phyloP scores from a whole-genome alignment of 2,888 invertebrate species.

The Synanthedon tipuliformis region DNA sequence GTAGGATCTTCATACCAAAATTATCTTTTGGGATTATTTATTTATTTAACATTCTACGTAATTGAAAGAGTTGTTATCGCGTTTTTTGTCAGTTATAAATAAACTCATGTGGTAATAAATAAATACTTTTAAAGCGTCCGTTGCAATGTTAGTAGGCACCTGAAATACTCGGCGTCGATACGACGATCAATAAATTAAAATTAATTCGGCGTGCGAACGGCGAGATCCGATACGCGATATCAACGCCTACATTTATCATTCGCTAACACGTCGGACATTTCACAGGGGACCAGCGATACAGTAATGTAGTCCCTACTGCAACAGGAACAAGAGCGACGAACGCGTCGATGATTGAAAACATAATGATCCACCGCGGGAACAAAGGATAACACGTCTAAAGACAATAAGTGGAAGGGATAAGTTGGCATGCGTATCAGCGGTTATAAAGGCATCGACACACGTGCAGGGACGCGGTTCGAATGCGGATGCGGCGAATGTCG shows the following conservation, averaged over 20 bases:
- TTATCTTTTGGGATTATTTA: too few relatives aligned
- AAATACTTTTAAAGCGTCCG: constrained; percentile 48
- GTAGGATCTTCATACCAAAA: too few relatives aligned
- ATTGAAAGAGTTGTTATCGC: not conserved
- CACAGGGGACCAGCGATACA: constrained; percentile 41
- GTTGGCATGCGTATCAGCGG: constrained; percentile 37
- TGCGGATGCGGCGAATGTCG: constrained; percentile 40
- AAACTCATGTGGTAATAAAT: constrained; percentile 25
- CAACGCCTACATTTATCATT: constrained; percentile 71
- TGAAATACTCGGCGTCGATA: constrained; percentile 65
- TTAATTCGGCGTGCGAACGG: constrained; percentile 71
- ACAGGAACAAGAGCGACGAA: constrained; percentile 34
- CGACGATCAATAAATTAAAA: constrained; percentile 70
- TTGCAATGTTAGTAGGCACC: constrained; percentile 53
- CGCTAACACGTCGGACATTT: constrained; percentile 69
- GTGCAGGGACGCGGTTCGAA: constrained; percentile 38
- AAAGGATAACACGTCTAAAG: constrained; percentile 63
- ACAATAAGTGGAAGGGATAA: constrained; percentile 55
- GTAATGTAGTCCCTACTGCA: constrained; percentile 49
- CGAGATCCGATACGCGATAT: constrained; percentile 68
- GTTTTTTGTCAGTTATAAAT: not conserved
- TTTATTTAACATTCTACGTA: not conserved
- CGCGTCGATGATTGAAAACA: constrained; percentile 38
- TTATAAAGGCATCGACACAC: constrained; percentile 41
- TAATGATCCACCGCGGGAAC: constrained; percentile 50